These are phyloP conservation scores for Eupeodes luniger DNA, from an alignment of 2,888 invertebrate species.

Conservation along the genomic window DNA sequence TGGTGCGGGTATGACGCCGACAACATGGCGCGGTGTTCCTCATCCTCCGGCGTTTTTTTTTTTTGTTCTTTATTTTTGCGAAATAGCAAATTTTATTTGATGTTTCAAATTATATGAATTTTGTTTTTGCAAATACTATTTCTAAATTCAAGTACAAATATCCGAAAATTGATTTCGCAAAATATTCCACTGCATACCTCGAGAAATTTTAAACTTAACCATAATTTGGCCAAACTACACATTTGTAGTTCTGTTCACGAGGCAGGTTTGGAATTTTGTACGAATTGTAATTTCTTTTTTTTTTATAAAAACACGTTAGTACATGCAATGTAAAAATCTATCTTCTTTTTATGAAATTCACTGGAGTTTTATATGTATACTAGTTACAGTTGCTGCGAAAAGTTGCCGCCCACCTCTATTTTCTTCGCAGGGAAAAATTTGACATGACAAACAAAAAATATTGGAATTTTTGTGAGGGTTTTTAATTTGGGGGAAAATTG, in stretches of 20 bases:
- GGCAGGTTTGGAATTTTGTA: background rate
- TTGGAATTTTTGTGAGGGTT: background rate
- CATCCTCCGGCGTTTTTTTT: conserved; percentile 66
- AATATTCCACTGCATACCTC: background rate
- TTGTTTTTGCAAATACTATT: background rate
- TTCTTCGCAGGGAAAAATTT: background rate
- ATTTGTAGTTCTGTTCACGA: conserved; percentile 32
- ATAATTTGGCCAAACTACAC: background rate
- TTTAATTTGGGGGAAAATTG: background rate
- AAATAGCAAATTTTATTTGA: conserved; percentile 31
- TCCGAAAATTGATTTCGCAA: background rate
- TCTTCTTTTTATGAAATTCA: conserved; percentile 13
- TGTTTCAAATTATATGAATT: background rate
- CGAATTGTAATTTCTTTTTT: background rate
- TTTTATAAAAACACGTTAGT: background rate
- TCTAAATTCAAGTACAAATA: background rate
- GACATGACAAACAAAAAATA: background rate
- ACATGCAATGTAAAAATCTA: conserved; percentile 26
- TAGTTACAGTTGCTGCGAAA: conserved; percentile 60
- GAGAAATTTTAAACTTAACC: conserved; percentile 43
- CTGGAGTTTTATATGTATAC: conserved; percentile 56
- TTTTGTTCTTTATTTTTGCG: conserved; percentile 34
- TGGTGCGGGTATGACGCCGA: conserved; percentile 79
- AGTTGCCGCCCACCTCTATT: conserved; percentile 35
- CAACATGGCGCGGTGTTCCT: conserved; percentile 79